Evolutionary conservation across 2,113 vertebrate genomes (phyloP).

Genomic region (Cebidichthys violaceus): DNA sequence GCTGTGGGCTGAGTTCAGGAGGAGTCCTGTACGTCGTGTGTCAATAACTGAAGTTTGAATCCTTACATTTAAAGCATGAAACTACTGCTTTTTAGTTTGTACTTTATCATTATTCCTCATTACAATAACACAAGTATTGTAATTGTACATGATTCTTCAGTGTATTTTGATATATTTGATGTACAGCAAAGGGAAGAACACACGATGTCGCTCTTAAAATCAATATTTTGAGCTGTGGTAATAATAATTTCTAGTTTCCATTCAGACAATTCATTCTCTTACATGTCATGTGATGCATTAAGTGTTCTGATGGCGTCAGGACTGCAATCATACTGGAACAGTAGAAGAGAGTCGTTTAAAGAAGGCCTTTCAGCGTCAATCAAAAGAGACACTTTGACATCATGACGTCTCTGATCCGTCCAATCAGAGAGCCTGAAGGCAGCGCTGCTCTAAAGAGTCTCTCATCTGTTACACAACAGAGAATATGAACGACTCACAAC

Average conservation of each 20-base stretch:
- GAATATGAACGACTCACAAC: not conserved
- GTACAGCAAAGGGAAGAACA: not conserved
- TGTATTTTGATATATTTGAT: not conserved
- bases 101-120: no score
- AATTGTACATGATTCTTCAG: not conserved
- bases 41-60: not conserved
- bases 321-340: slow-evolving; percentile 28
- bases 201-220: slow-evolving; percentile 6
- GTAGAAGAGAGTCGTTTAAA: slow-evolving; percentile 25
- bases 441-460: not conserved
- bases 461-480: not conserved
- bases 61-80: not conserved
- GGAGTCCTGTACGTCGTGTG: not conserved
- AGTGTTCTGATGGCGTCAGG: slow-evolving; percentile 41
- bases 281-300: slow-evolving; percentile 35
- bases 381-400: slow-evolving; percentile 46
- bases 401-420: slow-evolving; percentile 29
- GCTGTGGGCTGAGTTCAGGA: slow-evolving; percentile 51
- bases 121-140: not conserved
- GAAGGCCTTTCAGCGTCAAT: slow-evolving; percentile 44
- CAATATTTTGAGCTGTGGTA: not conserved
- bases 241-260: slow-evolving; percentile 20
- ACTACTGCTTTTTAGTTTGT: not conserved
- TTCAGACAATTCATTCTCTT: slow-evolving; percentile 27
- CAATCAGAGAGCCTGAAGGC: not conserved